These are phyloP conservation scores for Drosophila mayaguana DNA, from an alignment of 2,888 invertebrate genomes.

Conservation along the genomic window DNA sequence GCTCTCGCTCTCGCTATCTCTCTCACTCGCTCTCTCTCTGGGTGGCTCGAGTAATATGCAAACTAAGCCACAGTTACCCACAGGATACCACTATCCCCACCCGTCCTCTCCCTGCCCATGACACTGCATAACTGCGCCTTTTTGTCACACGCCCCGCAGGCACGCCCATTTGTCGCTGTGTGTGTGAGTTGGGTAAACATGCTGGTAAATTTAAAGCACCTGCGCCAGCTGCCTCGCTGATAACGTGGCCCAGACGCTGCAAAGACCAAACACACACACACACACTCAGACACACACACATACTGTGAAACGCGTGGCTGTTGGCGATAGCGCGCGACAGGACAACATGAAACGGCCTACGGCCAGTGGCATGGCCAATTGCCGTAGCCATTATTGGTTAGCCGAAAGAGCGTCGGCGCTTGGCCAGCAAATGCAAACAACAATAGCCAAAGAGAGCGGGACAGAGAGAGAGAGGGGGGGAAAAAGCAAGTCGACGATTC, in stretches of 20 bases:
- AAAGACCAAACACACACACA: conserved; percentile 15
- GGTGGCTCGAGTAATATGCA: conserved; percentile 56
- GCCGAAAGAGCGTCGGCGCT: conserved; percentile 67
- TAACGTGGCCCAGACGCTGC: conserved; percentile 58
- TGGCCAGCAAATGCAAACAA: conserved; percentile 74
- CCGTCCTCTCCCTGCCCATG: neutral
- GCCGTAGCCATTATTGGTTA: conserved; percentile 77
- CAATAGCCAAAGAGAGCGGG: conserved; percentile 46
- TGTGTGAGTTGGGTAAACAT: conserved; percentile 60
- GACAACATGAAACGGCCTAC: conserved; percentile 35
- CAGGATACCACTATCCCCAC: neutral
- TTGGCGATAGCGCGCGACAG: conserved; percentile 63
- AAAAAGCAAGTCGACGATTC: conserved; percentile 9
- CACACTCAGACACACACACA: neutral
- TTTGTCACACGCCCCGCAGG: conserved; percentile 47
- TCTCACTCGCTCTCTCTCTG: conserved; percentile 1
- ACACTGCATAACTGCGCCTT: conserved; percentile 10
- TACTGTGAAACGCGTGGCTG: conserved; percentile 50
- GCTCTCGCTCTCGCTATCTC: conserved; percentile 1
- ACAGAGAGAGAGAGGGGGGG: neutral
- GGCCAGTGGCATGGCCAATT: conserved; percentile 64
- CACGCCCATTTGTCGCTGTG: conserved; percentile 12
- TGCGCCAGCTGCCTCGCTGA: conserved; percentile 57
- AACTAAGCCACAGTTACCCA: conserved; percentile 47
- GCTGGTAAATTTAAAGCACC: conserved; percentile 77